Base-by-base conservation (phyloP, 2,113 vertebrate genomes). In the Heteronetta atricapilla region DNA sequence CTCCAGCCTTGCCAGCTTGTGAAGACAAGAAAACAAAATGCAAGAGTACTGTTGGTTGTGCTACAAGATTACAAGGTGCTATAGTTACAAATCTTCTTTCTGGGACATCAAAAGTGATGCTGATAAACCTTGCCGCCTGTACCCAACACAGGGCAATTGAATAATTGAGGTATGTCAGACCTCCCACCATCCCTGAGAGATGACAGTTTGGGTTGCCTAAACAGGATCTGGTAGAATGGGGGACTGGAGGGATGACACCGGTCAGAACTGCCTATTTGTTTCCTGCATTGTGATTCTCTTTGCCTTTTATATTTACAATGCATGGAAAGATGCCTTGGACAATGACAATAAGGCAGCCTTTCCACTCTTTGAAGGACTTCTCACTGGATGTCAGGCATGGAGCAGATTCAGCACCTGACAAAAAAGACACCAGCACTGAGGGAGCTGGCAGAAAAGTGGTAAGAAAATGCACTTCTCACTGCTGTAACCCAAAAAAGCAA, bases 1-100 rank as follows among this genome's bases (percentile, higher is more conserved):
- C 23, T 76, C 52, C 33, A 90, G 10, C 8, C 21, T 74, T 88
- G 46, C 3, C 15, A 83, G 22, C 5, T 83, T 80, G 23, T 8
- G 34, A 95, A 64, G n/a, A 72, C 8, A 81, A 64, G 40, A 82
- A 92, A 92, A 44, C 17, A 66, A 89, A 93, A 52, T 21, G 4
- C 3, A 70, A 74, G 50, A 69, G 25, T 5, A 6, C 0, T 46
- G 3, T 42, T 4, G 15, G 4, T 36, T 76, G 16, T 2, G 1
- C 26, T 70, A 29, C 21, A 66, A 76, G 28, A 11, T 86, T 88
- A 75, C 25, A 66, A 44, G 29, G 29, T 58, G 7, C 9, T 64
- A 3, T 11, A 58, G 16, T 1, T 63, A 31, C 11, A 62, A 55
- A 50, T 44, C 36, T 83, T 66, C 25, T 60, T 12, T 29, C 40